These are phyloP conservation scores for Passerina amoena DNA, from an alignment of 2,113 vertebrate species.

Conservation along the genomic window DNA sequence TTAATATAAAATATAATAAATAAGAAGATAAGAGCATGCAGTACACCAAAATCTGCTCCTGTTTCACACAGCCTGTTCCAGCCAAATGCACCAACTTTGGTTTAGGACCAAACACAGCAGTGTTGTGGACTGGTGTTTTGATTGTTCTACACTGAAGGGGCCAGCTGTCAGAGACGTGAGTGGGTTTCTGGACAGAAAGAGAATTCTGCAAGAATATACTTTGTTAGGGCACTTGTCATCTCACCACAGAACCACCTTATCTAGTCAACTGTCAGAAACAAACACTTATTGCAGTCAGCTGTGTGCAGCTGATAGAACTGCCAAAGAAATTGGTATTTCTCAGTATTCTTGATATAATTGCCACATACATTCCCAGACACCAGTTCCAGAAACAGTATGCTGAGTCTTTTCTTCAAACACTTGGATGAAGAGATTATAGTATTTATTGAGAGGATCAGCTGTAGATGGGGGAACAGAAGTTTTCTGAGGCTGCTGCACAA, in stretches of 20 bases:
- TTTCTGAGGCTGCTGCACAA: neutral
- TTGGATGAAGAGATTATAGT: neutral
- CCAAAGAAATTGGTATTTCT: neutral
- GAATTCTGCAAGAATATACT: neutral
- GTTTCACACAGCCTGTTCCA: neutral
- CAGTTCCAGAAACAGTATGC: neutral
- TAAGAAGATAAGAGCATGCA: neutral
- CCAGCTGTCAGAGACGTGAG: neutral
- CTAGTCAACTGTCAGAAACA: conserved; percentile 18
- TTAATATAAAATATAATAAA: neutral
- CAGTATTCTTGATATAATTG: neutral
- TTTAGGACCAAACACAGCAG: neutral
- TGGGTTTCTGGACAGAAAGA: conserved; percentile 1
- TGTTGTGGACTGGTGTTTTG: neutral
- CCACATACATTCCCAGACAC: neutral
- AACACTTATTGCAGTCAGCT: neutral
- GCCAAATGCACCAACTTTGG: neutral
- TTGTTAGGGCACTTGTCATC: neutral
- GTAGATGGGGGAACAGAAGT: neutral
- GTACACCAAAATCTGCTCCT: neutral
- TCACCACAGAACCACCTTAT: neutral
- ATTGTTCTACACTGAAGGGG: neutral
- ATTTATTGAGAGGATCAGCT: neutral
- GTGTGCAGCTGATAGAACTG: neutral
- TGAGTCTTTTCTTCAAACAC: neutral